Conservation (phyloP, 2,888 invertebrate species). For the Pomacea canaliculata region DNA sequence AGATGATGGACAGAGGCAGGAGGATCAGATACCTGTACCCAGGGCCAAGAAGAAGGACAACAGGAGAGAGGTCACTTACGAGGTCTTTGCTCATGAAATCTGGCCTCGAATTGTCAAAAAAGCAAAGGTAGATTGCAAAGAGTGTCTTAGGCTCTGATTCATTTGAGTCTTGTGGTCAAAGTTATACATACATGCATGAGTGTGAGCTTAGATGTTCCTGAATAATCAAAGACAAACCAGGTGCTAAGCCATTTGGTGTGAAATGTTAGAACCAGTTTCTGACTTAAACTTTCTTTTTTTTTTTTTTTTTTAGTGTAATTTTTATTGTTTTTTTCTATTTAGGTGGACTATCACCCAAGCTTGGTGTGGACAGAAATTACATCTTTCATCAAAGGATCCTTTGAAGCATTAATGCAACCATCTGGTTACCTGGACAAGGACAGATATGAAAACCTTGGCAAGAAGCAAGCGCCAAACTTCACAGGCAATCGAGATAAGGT, state of each 20-base stretch:
- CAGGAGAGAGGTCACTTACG: constrained; percentile 58
- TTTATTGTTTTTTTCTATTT: no score
- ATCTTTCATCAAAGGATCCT: constrained; percentile 52
- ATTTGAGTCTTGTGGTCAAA: no score
- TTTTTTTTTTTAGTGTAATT: no score
- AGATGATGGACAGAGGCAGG: not conserved
- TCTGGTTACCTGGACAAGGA: constrained; percentile 25
- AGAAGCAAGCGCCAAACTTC: constrained; percentile 36
- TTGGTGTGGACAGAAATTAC: constrained; percentile 63
- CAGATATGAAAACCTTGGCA: constrained; percentile 28
- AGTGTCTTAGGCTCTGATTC: no score
- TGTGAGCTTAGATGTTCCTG: no score
- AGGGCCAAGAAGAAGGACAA: constrained; percentile 39
- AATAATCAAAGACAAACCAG: no score
- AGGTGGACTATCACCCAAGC: constrained; percentile 24
- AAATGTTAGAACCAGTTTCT: no score
- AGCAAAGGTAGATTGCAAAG: constrained; percentile 13
- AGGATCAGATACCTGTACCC: constrained; percentile 1
- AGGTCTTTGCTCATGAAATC: constrained; percentile 53
- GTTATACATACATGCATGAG: no score
- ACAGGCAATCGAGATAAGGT: constrained; percentile 44
- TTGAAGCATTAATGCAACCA: constrained; percentile 29
- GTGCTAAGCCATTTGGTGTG: no score
- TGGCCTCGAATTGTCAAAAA: constrained; percentile 51
- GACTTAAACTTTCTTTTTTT: no score